These are phyloP conservation scores for Ciconia nigra DNA, from an alignment of 2,797 vertebrate species.

Conservation along the genomic window DNA sequence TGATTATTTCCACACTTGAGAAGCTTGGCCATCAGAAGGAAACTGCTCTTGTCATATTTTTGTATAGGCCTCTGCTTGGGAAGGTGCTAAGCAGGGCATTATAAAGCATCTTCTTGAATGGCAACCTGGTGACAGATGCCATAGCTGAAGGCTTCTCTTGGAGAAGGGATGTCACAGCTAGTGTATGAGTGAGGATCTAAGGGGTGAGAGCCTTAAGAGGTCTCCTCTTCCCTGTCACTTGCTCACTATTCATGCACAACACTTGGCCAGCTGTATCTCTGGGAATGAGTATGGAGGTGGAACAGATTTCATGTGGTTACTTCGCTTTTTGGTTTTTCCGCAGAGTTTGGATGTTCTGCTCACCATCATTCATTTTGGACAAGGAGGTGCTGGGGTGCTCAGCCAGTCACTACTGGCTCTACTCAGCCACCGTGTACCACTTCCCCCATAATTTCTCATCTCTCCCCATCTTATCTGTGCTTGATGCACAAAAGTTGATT, in stretches of 20 bases:
- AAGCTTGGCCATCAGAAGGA: not conserved
- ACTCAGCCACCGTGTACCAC: not conserved
- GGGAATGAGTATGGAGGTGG: not conserved
- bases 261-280: not conserved
- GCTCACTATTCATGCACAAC: fast-evolving
- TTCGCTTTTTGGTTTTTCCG: fast-evolving
- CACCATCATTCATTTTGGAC: fast-evolving
- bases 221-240: not conserved
- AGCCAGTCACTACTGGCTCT: not conserved
- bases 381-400: not conserved
- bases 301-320: not conserved
- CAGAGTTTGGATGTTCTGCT: not conserved
- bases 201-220: not conserved
- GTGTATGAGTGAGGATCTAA: not conserved
- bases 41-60: not conserved
- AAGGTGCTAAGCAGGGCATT: not conserved
- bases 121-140: not conserved
- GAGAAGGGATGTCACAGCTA: not conserved
- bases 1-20: not conserved
- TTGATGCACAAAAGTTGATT: not conserved
- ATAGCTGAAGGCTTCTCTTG: not conserved
- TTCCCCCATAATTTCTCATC: not conserved
- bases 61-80: fast-evolving
- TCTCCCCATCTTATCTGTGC: not conserved
- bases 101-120: not conserved